Base-by-base conservation (phyloP, 2,888 invertebrate genomes). In the Phalera bucephala region DNA sequence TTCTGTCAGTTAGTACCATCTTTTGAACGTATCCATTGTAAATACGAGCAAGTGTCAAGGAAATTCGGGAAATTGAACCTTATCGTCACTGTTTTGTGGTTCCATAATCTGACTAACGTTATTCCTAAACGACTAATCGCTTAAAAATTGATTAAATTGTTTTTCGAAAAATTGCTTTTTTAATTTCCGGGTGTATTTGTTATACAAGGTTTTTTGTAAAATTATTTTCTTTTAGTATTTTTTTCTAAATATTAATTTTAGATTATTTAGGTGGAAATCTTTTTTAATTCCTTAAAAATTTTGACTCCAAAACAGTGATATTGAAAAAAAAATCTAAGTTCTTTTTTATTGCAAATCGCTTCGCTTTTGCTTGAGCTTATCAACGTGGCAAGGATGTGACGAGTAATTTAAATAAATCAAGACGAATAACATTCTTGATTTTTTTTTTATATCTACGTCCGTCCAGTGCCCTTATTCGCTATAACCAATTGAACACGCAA, bases 1-100 rank as follows among this genome's bases (percentile, higher is more conserved):
- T 57, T 71, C 71, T 68, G 54, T 55, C 60, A 58, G 55, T 45
- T 60, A 63, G 60, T 62, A 58, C 57, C 66, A 59, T 66, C 50
- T 64, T 52, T 58, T 56, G 56, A 52, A 60, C 56, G 64, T 52
- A 64, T 72, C 56, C 66, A 71, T 83, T 89, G 87, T 88, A 86
- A 86, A 86, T 89, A 87, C 79, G 74, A 85, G 82, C 88, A 88
- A 89, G 87, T 90, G 88, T 86, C 56, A 80, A 85, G 74, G 79
- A 73, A 78, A 19, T 29, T 19, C 1, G n/a, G n/a, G 9, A 14
- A 27, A 13, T 14, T 1, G 1, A 14, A 29, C 31, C 45, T 40
- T 33, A 31, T 60, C n/a, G 66, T 79, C 80, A 76, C 73, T 82
- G 77, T 80, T 81, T 80, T 81, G 68, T 43, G 67, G 57, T 69